Base-by-base conservation (phyloP, 2,113 vertebrate species). In the Rhabdomys dilectus region DNA sequence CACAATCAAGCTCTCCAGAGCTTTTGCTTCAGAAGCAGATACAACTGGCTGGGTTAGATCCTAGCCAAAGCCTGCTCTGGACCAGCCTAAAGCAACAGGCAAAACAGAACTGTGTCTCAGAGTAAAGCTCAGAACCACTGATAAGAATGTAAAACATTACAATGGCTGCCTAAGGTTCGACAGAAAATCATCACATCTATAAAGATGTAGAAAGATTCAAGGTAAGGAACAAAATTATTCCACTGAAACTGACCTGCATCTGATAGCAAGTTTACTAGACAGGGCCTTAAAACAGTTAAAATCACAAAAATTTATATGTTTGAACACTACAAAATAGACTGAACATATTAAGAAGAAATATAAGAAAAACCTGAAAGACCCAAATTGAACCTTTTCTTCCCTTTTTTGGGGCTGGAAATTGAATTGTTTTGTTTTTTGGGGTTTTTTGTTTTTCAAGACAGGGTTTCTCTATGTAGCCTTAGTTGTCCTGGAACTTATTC, bases 171-270 rank as follows among this genome's bases (percentile, higher is more conserved):
- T 91, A 24, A 16, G 13, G n/a, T 75, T 51, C 34, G 80, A 53
- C 56, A 24, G 64, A 87, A 93, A 92, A 91, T 75, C 84, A 82
- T 26, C 39, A 82, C n/a, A 76, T 5, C 81, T 4, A 29, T 51
- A 89, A 70, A 88, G 39, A 91, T 60, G 56, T 48, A 76, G 42
- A 42, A 89, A 94, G 70, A 81, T 15, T 86, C 24, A 90, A 96
- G 92, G 45, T 34, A 1, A 72, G 24, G 1, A 94, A 15, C 62
- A 68, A 88, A 93, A 91, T 80, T 34, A 80, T 45, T 90, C 19
- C 90, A 86, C 5, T 45, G 5, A 92, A 94, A 94, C 10, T 53
- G 81, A 42, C 17, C 5, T 39, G 75, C 24, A 85, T 85, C 15
- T 94, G 48, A 81, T 13, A 58, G 60, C 11, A 70, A 16, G 76